Conservation (phyloP, 2,888 invertebrate species). For the Eristalis tenax region DNA sequence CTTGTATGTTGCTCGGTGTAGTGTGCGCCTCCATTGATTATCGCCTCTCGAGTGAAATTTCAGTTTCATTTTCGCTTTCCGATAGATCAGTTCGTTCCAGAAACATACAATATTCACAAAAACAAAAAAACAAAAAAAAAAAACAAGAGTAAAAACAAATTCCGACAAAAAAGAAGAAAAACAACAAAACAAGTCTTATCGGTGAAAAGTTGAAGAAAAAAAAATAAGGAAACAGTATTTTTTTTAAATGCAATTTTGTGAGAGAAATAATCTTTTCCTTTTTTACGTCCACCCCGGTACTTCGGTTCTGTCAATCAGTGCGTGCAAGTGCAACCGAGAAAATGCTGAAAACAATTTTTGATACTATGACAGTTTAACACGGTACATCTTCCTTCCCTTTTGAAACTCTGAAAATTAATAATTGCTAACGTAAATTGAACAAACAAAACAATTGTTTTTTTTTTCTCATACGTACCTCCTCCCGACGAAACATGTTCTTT, state of each 20-base stretch:
- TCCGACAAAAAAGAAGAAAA: slow-evolving; percentile 45
- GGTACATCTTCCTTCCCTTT: slow-evolving; percentile 55
- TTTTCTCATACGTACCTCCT: slow-evolving; percentile 64
- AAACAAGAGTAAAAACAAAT: slow-evolving; percentile 50
- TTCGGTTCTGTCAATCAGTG: slow-evolving; percentile 2
- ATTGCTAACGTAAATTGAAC: slow-evolving; percentile 7
- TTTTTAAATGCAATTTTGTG: slow-evolving; percentile 47
- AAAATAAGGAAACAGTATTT: slow-evolving; percentile 27
- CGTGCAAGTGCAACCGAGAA: slow-evolving; percentile 43
- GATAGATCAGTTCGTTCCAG: slow-evolving; percentile 77
- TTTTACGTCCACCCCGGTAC: slow-evolving; percentile 19
- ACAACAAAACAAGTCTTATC: slow-evolving; percentile 44
- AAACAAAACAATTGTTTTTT: slow-evolving; percentile 25
- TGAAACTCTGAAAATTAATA: slow-evolving; percentile 1
- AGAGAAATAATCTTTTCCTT: slow-evolving; percentile 12
- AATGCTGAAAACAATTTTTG: slow-evolving; percentile 44
- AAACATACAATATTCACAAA: slow-evolving; percentile 71
- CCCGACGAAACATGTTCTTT: neutral
- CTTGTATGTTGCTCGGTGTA: slow-evolving; percentile 60
- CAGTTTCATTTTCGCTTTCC: slow-evolving; percentile 81
- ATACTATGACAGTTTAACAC: slow-evolving; percentile 61
- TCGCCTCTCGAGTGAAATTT: slow-evolving; percentile 74
- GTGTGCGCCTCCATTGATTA: slow-evolving; percentile 73
- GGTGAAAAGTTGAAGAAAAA: slow-evolving; percentile 56
- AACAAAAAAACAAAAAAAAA: slow-evolving; percentile 60